Base-by-base conservation (phyloP, 2,113 vertebrate genomes). In the Cochlearius cochlearius region DNA sequence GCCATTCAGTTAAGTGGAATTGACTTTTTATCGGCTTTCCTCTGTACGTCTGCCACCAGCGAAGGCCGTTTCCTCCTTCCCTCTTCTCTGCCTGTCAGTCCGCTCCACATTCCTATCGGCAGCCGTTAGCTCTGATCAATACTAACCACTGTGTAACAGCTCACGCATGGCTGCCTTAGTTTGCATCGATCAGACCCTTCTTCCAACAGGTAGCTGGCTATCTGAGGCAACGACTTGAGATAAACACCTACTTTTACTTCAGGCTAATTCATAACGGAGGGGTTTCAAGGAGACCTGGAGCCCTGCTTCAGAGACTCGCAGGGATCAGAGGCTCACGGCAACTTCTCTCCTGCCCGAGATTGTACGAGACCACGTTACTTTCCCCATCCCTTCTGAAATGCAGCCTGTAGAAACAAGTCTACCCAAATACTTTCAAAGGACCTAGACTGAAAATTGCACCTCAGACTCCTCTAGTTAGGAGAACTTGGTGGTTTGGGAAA, bases 1-100 rank as follows among this genome's bases (percentile, higher is more conserved):
- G 98, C 98, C 98, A 98, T 99, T 99, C 99, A 97, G 97, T 99
- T 99, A 99, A 99, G 98, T 99, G 98, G 98, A 99, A 99, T 99
- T 99, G 99, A 99, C 99, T 99, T 99, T 98, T 99, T 99, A 99
- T 99, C 96, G 98, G 98, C 97, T 97, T 98, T 98, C 97, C 98
- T 98, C 98, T 98, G 96, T 98, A 97, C 92, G 95, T 98, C 98
- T 99, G 99, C 99, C 99, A 99, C 98, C 94, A 98, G 98, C 98
- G 76, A 98, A 98, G 98, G 98, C 98, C 38, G 97, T 98, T 98
- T 98, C 98, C 98, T 98, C 97, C 98, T 98, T 96, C 90, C 63
- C 94, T 94, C 92, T 97, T 98, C 96, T 96, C 94, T 5, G 85
- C 91, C 98, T 99, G 99, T 99, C 99, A 99, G 98, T 98, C 97